Percentiles rank a stretch among this genome's conserved stretches.
These are phyloP conservation scores for Rhizomys pruinosus DNA, from an alignment of 2,113 vertebrate species.

Conservation along the genomic window DNA sequence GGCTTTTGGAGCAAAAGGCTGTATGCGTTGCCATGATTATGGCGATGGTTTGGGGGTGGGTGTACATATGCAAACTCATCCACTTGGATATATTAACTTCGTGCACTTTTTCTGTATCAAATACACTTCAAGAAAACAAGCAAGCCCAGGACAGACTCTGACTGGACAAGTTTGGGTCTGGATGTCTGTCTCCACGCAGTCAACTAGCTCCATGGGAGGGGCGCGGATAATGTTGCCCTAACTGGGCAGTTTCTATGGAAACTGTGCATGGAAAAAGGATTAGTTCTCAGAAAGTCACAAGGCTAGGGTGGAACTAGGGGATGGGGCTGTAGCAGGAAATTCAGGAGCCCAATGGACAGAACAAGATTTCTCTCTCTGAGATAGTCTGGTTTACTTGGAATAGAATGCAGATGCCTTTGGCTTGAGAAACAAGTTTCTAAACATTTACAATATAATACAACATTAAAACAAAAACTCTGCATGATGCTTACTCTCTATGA, in stretches of 20 bases:
- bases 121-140: not conserved
- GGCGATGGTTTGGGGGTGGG: not conserved
- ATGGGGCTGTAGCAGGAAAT: not conserved
- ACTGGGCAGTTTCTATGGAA: not conserved
- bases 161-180: not conserved
- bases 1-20: not conserved
- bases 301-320: rapidly evolving
- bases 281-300: not conserved
- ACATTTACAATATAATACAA: conserved; percentile 25
- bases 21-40: not conserved
- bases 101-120: not conserved
- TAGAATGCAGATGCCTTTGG: not conserved
- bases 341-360: not conserved
- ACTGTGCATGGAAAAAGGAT: not conserved
- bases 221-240: not conserved
- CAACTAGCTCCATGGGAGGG: not conserved
- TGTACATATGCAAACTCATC: not conserved
- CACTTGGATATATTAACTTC: not conserved
- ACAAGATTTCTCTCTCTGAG: not conserved
- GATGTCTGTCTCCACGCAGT: not conserved
- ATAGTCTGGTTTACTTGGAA: not conserved
- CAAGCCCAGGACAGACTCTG: not conserved
- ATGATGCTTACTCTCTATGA: not conserved
- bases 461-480: not conserved
- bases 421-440: not conserved